phyloP scores from a whole-genome alignment of 2,797 vertebrate species.

The Protosalanx chinensis region DNA sequence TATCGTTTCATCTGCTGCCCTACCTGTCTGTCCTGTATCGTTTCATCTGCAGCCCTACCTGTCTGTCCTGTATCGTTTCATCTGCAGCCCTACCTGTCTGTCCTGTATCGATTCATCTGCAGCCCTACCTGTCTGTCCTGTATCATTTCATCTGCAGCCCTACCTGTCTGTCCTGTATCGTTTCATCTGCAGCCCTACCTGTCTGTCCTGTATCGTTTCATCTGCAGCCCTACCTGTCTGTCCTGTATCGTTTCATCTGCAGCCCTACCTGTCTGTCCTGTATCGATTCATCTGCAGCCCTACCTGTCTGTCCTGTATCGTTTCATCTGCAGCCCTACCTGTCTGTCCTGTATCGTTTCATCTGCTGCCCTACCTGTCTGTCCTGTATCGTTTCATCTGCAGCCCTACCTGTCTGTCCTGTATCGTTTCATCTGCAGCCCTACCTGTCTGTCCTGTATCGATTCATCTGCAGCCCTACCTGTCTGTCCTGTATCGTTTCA shows the following conservation, averaged over 20 bases:
- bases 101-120: neutral
- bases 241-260: neutral
- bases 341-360: constrained; percentile 38
- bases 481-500: constrained; percentile 38
- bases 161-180: no score
- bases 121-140: no score
- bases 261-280: no score
- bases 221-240: constrained; percentile 37
- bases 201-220: constrained; percentile 38
- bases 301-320: no score
- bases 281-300: no score
- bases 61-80: constrained; percentile 38
- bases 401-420: no score
- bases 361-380: constrained; percentile 37
- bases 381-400: neutral
- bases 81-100: constrained; percentile 37
- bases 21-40: no score
- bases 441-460: no score
- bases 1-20: no score
- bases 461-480: neutral
- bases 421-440: no score
- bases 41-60: neutral
- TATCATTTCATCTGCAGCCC: no score
- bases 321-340: neutral
- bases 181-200: neutral